These are phyloP conservation scores for Baryphthengus martii DNA, from an alignment of 2,113 vertebrate species.

Conservation along the genomic window DNA sequence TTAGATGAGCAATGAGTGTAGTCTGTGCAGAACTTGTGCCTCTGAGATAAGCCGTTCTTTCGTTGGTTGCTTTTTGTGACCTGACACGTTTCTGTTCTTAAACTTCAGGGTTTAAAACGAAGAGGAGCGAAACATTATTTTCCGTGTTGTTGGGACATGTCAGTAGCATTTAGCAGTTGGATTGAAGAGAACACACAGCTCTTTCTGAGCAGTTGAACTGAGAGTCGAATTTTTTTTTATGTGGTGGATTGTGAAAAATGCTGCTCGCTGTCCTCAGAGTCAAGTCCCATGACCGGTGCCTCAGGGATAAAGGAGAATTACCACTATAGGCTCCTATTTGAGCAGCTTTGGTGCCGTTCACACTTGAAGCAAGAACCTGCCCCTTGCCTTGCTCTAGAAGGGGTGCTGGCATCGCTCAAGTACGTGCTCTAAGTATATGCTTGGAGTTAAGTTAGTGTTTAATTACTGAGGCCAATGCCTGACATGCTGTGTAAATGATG, in stretches of 20 bases:
- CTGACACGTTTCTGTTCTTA: background rate
- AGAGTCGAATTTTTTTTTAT: background rate
- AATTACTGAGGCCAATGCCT: background rate
- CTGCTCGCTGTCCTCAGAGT: background rate
- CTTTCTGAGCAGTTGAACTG: background rate
- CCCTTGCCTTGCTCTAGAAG: background rate
- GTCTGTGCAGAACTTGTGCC: background rate
- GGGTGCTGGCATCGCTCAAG: background rate
- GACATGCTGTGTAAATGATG: background rate
- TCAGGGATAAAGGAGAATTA: background rate
- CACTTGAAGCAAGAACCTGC: background rate
- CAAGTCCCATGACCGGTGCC: rapidly evolving
- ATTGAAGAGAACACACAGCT: background rate
- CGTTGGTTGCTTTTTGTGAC: background rate
- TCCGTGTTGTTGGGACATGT: background rate
- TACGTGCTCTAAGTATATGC: background rate
- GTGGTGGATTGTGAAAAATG: background rate
- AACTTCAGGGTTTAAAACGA: background rate
- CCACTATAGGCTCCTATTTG: background rate
- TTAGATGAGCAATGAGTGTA: background rate
- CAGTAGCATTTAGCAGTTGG: background rate
- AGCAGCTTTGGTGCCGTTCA: background rate
- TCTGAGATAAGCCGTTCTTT: background rate
- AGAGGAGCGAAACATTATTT: background rate
- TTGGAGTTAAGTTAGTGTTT: constrained; percentile 22